Conservation (phyloP, 2,888 invertebrate species). For the Agrochola macilenta region DNA sequence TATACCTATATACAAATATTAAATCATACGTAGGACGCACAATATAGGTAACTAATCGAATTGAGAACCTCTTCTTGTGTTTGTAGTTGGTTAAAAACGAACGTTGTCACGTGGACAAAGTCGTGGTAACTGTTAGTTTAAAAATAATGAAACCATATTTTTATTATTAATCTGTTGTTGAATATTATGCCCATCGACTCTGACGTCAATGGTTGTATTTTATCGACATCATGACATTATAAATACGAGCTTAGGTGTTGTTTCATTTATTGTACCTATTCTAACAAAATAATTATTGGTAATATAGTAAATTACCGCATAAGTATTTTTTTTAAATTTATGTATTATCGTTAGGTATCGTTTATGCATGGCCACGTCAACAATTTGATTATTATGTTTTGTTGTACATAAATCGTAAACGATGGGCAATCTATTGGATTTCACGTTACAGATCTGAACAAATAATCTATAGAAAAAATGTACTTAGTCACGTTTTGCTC, state of each 20-base stretch:
- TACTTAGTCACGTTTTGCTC: not conserved
- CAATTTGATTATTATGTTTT: not conserved
- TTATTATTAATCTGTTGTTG: slow-evolving; percentile 15
- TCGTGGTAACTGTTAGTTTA: not conserved
- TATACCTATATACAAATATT: not conserved
- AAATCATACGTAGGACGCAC: too few species aligned
- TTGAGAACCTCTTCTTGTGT: not conserved
- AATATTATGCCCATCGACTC: slow-evolving; percentile 16
- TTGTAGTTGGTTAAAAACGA: not conserved
- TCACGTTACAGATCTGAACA: not conserved
- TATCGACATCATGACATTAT: slow-evolving; percentile 17
- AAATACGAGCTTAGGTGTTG: slow-evolving; percentile 15
- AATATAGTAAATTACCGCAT: not conserved
- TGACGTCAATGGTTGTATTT: slow-evolving; percentile 60
- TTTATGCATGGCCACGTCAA: not conserved
- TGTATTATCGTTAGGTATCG: too few species aligned
- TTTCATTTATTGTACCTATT: not conserved
- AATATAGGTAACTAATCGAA: not conserved
- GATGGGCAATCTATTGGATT: not conserved
- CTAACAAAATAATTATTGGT: not conserved
- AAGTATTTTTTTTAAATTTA: too few species aligned
- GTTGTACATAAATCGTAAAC: not conserved
- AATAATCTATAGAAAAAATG: not conserved
- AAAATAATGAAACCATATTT: slow-evolving; percentile 4
- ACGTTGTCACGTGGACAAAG: not conserved